phyloP scores from a whole-genome alignment of 2,888 invertebrate genomes.

The Serrognathus titanus region DNA sequence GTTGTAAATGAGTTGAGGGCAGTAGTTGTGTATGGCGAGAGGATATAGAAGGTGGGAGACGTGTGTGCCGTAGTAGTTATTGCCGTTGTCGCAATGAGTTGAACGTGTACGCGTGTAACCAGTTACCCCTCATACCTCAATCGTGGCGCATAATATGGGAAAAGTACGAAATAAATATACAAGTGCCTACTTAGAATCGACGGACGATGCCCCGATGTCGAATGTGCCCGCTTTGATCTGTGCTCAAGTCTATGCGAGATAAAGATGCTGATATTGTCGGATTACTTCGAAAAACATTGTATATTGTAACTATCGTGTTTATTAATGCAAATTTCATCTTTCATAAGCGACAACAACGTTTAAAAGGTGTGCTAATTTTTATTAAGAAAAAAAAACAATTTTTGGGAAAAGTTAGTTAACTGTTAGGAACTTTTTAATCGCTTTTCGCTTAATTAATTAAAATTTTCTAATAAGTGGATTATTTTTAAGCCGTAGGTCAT shows the following conservation, averaged over 20 bases:
- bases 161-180: neutral
- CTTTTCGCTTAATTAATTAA: neutral
- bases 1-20: no score
- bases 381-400: neutral
- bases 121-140: neutral
- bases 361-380: neutral
- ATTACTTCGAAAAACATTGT: neutral
- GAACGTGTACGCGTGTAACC: neutral
- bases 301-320: no score
- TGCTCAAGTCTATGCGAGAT: slow-evolving; percentile 1
- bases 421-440: neutral
- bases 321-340: no score
- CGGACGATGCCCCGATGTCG: slow-evolving; percentile 12
- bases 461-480: neutral
- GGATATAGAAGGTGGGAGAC: neutral
- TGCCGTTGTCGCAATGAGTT: neutral
- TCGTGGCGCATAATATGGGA: neutral
- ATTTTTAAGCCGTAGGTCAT: neutral
- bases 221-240: slow-evolving; percentile 5
- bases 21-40: neutral
- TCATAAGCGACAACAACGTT: no score
- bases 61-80: neutral
- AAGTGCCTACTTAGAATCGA: neutral
- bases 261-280: slow-evolving; percentile 2
- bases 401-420: no score